Conservation (phyloP, 1,140 invertebrate species). For the Drosophila ohnishii region DNA sequence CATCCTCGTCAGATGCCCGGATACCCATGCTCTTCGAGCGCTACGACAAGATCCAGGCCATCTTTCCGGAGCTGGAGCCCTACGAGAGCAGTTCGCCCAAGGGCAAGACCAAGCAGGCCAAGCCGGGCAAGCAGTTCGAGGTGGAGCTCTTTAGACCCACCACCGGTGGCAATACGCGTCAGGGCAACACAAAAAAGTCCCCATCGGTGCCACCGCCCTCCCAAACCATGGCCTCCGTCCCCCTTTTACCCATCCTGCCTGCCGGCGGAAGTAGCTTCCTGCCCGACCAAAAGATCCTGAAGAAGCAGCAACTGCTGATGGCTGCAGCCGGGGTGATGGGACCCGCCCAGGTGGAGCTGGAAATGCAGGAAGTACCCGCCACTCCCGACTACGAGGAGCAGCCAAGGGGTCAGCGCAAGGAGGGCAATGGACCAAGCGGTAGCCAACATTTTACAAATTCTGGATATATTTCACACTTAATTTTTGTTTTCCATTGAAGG, state of each 20-base stretch:
- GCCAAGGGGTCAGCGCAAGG: slow-evolving; percentile 21
- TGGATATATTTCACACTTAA: slow-evolving; percentile 20
- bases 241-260: slow-evolving; percentile 31
- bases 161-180: slow-evolving; percentile 42
- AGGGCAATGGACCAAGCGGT: slow-evolving; percentile 63
- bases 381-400: slow-evolving; percentile 13
- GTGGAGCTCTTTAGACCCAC: slow-evolving; percentile 65
- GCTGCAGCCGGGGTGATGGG: slow-evolving; percentile 69
- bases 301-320: slow-evolving; percentile 74
- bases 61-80: slow-evolving; percentile 88
- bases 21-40: slow-evolving; percentile 89
- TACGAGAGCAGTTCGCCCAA: slow-evolving; percentile 58
- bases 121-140: slow-evolving; percentile 69
- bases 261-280: slow-evolving; percentile 70
- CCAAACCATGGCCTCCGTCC: slow-evolving; percentile 17
- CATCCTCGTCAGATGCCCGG: slow-evolving; percentile 57
- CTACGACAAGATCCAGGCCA: slow-evolving; percentile 89
- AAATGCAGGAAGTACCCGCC: slow-evolving; percentile 21
- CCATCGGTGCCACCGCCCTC: slow-evolving; percentile 68
- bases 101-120: slow-evolving; percentile 45
- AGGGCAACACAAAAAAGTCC: slow-evolving; percentile 78
- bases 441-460: slow-evolving; percentile 25
- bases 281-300: slow-evolving; percentile 76
- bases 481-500: background rate
- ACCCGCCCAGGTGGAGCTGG: slow-evolving; percentile 24